These are phyloP conservation scores for Orchestia grillus DNA, from an alignment of 1,140 invertebrate genomes.

Conservation along the genomic window DNA sequence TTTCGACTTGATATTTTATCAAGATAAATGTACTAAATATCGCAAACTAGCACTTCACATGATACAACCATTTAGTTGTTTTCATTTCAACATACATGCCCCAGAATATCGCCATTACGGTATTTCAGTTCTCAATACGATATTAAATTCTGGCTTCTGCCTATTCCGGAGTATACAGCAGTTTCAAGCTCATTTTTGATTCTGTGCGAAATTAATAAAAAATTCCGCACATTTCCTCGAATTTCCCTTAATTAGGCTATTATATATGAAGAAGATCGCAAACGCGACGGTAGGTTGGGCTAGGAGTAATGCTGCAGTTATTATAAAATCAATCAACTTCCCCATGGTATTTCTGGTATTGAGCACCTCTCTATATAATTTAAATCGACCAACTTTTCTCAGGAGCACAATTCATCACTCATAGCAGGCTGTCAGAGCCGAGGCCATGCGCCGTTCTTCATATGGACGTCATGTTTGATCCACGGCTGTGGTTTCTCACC, in stretches of 20 bases:
- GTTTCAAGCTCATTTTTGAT: background rate
- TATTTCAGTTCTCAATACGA: too few relatives aligned
- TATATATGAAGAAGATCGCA: background rate
- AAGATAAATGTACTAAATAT: too few relatives aligned
- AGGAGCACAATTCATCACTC: background rate
- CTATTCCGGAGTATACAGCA: background rate
- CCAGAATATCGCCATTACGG: too few relatives aligned
- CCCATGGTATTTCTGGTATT: background rate
- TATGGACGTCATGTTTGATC: background rate
- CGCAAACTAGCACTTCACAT: too few relatives aligned
- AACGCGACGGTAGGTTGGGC: background rate
- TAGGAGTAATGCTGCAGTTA: background rate
- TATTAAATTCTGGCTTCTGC: background rate
- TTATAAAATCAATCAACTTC: background rate
- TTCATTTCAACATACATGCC: too few relatives aligned
- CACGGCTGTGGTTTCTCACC: background rate
- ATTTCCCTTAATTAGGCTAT: background rate
- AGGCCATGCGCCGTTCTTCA: background rate
- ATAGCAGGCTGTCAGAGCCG: background rate
- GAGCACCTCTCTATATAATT: background rate
- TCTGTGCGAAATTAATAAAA: background rate
- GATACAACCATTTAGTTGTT: too few relatives aligned
- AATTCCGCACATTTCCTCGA: background rate
- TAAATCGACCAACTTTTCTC: background rate
- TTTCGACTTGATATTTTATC: too few relatives aligned